Base-by-base conservation (phyloP, 2,797 vertebrate species). In the Darevskia mixta region DNA sequence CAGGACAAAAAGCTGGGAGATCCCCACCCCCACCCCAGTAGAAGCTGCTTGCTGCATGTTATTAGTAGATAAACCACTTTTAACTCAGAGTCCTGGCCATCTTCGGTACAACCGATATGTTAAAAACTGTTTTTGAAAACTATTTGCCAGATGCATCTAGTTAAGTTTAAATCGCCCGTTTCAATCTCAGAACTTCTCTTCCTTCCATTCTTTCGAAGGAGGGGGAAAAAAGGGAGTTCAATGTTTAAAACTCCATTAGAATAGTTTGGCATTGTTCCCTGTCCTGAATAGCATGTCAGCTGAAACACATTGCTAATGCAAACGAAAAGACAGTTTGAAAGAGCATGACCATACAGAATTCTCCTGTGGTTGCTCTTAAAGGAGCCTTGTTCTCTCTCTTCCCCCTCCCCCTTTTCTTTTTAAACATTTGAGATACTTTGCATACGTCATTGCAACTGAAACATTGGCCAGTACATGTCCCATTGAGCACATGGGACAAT, bases 321-420 rank as follows among this genome's bases (percentile, higher is more conserved):
- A 0, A 35, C 0, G 2, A 23, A 1, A 11, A 41, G 0, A 90
- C 88, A 75, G 5, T 92, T 93, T 91, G 94, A 91, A 93, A 92
- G 83, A 92, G 84, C 88, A 92, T 94, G 93, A 93, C 88, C 86
- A 89, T 94, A 92, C 79, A 87, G 77, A 90, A 95, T 94, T 95
- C 79, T 0, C 0, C 75, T 89, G 64, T 83, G n/a, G 67, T 66
- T 93, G 87, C 86, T 85, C 92, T 94, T 95, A 93, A 94, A 94
- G 91, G 82, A 64, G 71, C 82, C 92, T 92, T 93, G 82, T 88
- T 85, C 91, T 89, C 1, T 72, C 10, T 35, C 35, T 35, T 35
- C 35, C 35, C 5, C 20, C 61, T 1, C 1, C 20, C 61, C 2
- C 20, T 64, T 10, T 64, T 64, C 20, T 64, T 64, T 64, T 64